phyloP scores from a whole-genome alignment of 2,113 vertebrate genomes.

The Bos javanicus region DNA sequence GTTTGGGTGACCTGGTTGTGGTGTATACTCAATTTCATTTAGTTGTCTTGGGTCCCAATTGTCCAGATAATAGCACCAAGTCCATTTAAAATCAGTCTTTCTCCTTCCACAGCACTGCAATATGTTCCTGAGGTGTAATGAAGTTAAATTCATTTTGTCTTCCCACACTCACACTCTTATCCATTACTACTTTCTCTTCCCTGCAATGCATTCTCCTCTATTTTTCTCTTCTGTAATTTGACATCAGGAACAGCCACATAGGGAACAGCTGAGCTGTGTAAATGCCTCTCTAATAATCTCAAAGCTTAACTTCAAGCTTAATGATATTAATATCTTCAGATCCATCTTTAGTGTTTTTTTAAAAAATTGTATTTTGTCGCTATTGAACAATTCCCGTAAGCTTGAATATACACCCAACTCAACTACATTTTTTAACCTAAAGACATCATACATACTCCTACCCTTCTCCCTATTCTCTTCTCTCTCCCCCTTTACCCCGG shows the following conservation, averaged over 20 bases:
- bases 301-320: conserved; percentile 45
- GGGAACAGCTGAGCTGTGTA: conserved; percentile 68
- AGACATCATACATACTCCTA: background rate
- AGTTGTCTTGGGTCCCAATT: conserved; percentile 59
- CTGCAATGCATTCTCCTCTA: conserved; percentile 39
- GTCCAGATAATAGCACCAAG: conserved; percentile 61
- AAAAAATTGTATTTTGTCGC: background rate
- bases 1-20: conserved; percentile 67
- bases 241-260: conserved; percentile 71
- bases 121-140: conserved; percentile 61
- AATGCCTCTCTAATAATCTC: conserved; percentile 77
- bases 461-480: background rate
- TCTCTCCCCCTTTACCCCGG: background rate
- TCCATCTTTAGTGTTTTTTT: conserved; percentile 41
- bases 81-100: conserved; percentile 72
- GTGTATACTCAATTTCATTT: conserved; percentile 69
- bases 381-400: conserved; percentile 48
- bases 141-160: conserved; percentile 75
- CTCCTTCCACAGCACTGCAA: background rate
- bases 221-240: conserved; percentile 79
- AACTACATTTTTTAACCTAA: conserved; percentile 61
- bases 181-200: conserved; percentile 51
- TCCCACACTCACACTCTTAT: conserved; percentile 53
- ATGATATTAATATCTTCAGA: conserved; percentile 68
- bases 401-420: conserved; percentile 26